Base-by-base conservation (phyloP, 1,140 invertebrate genomes). In the Tetraneura akinire region DNA sequence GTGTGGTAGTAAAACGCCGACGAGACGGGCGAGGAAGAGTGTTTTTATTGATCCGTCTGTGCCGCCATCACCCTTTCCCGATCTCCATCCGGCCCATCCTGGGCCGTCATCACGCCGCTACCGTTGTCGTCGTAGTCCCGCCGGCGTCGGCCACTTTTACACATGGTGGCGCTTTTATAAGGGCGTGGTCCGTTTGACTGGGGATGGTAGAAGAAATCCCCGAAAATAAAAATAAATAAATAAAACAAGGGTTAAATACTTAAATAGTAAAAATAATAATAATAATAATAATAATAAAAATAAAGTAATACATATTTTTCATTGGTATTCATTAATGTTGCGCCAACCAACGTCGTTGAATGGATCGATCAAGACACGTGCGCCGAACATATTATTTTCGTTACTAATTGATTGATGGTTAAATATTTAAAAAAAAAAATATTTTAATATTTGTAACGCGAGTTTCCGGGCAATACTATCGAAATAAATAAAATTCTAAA, bases 21-120 rank as follows among this genome's bases (percentile, higher is more conserved):
- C 74, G 53, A 23, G 74, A 57, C 53, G 74, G 51, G 55, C n/a
- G 14, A 37, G 8, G 32, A 37, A 26, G 32, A 62, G 74, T 55
- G 51, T 60, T 78, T 78, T 78, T 78, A 78, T 78, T 78, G 74
- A 78, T 78, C 74, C 74, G 74, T 62, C 74, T 60, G 74, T 55
- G 74, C 14, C 55, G 51, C n/a, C 73, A n/a, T 8, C 32, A 37
- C 32, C 32, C 32, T 37, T 37, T 37, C 32, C 32, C 32, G 32
- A 37, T 37, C 3, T 8, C 32, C 3, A 4, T 37, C 32, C 32
- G 32, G n/a, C n/a, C n/a, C n/a, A n/a, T n/a, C n/a, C n/a, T n/a
- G n/a, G n/a, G n/a, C n/a, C n/a, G n/a, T n/a, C n/a, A n/a, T 37
- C 32, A 37, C 32, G 32, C 32, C 74, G 74, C 14, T 21, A 32